phyloP scores from a whole-genome alignment of 2,888 invertebrate species.

The Tridacna gigas region DNA sequence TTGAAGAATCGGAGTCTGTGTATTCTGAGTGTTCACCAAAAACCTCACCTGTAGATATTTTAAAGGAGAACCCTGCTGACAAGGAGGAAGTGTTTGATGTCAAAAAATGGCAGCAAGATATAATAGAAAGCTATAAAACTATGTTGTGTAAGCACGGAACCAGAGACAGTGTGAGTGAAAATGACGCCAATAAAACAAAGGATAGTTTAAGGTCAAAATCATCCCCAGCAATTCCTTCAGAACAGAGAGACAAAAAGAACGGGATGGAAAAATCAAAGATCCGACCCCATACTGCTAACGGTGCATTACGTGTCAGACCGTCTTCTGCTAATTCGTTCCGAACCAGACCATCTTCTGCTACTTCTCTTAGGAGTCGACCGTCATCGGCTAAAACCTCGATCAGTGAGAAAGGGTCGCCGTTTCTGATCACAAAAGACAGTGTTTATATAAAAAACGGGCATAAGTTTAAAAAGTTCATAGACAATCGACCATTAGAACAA shows the following conservation, averaged over 20 bases:
- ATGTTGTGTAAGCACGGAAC: conserved; percentile 41
- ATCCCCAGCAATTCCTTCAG: conserved; percentile 44
- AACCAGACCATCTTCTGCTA: conserved; percentile 27
- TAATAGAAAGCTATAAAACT: conserved; percentile 64
- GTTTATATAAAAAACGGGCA: conserved; percentile 57
- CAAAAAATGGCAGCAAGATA: conserved; percentile 58
- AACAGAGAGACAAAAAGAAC: conserved; percentile 9
- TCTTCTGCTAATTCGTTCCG: not conserved
- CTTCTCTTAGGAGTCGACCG: conserved; percentile 28
- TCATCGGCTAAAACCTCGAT: conserved; percentile 34
- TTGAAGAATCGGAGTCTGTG: conserved; percentile 52
- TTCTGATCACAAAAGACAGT: conserved; percentile 62
- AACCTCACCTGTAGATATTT: conserved; percentile 43
- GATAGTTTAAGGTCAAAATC: conserved; percentile 49
- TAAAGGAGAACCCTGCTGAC: conserved; percentile 44
- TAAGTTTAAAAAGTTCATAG: conserved; percentile 58
- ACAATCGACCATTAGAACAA: conserved; percentile 52
- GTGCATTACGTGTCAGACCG: not conserved
- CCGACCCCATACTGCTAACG: conserved; percentile 66
- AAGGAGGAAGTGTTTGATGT: conserved; percentile 58
- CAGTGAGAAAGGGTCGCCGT: conserved; percentile 32
- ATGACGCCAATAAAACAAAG: conserved; percentile 23
- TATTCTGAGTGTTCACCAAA: conserved; percentile 30
- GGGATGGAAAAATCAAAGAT: conserved; percentile 7
- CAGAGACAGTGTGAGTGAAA: conserved; percentile 18